phyloP scores from a whole-genome alignment of 2,888 invertebrate genomes.

The Aphodius granarius region DNA sequence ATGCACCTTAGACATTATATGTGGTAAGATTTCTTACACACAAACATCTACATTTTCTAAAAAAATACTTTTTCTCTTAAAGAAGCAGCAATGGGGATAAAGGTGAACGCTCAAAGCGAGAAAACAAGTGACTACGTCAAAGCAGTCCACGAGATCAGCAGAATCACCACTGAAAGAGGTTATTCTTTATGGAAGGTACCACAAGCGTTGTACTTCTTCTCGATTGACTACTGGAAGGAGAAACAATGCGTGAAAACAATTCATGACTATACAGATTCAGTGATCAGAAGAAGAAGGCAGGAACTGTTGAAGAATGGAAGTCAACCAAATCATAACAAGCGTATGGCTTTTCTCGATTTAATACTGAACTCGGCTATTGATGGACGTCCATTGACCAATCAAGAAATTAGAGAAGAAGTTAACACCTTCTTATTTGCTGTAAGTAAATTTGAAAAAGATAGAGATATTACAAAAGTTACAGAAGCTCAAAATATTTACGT shows the following conservation, averaged over 20 bases:
- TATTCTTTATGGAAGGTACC: slow-evolving; percentile 55
- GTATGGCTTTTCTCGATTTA: not conserved
- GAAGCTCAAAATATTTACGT: no score
- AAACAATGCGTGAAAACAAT: slow-evolving; percentile 54
- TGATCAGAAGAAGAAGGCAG: slow-evolving; percentile 56
- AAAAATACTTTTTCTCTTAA: slow-evolving; percentile 35
- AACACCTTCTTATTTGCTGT: not conserved
- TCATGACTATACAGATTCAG: slow-evolving; percentile 59
- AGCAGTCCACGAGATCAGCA: slow-evolving; percentile 62
- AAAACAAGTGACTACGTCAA: slow-evolving; percentile 71
- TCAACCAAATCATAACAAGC: not conserved
- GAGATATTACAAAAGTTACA: no score
- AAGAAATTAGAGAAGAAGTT: not conserved
- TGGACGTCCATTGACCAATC: not conserved
- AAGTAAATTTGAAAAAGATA: no score
- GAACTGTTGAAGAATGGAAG: not conserved
- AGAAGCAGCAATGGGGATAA: slow-evolving; percentile 86
- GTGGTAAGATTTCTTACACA: slow-evolving; percentile 19
- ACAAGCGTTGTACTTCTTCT: slow-evolving; percentile 57
- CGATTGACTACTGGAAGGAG: slow-evolving; percentile 62
- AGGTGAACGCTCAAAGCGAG: slow-evolving; percentile 70
- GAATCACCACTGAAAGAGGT: slow-evolving; percentile 40
- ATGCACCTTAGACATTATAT: slow-evolving; percentile 28
- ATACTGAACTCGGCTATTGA: not conserved
- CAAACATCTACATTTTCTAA: not conserved